phyloP scores from a whole-genome alignment of 2,888 invertebrate genomes.

The Platycnemis pennipes region DNA sequence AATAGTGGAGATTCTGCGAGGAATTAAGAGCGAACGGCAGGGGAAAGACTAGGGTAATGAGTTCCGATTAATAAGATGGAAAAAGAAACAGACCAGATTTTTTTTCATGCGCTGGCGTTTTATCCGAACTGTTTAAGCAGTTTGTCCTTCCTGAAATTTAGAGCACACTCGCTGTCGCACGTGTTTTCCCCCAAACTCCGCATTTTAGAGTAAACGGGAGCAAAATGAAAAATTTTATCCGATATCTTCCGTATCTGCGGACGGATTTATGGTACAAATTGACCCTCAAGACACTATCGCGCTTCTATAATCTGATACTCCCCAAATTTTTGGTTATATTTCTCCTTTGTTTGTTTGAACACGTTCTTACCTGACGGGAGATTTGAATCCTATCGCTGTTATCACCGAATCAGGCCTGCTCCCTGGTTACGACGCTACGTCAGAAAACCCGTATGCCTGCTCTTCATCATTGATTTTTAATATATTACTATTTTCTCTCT shows the following conservation, averaged over 20 bases:
- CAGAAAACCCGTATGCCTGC: too few species aligned
- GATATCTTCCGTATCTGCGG: not conserved
- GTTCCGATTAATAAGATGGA: not conserved
- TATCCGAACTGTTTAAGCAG: not conserved
- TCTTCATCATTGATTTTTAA: too few species aligned
- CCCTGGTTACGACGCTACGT: too few species aligned
- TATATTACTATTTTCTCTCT: too few species aligned
- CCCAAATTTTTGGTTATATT: too few species aligned
- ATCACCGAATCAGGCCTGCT: too few species aligned
- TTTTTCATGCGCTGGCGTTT: not conserved
- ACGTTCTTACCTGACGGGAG: too few species aligned
- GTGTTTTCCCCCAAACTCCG: not conserved
- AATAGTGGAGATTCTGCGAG: not conserved
- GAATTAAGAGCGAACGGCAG: conserved; percentile 6
- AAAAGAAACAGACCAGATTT: not conserved
- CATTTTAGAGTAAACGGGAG: not conserved
- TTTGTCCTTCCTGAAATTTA: not conserved
- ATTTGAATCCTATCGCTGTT: too few species aligned
- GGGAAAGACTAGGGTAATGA: not conserved
- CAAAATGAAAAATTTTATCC: not conserved
- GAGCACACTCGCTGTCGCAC: not conserved
- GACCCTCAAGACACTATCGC: too few species aligned
- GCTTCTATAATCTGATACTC: too few species aligned
- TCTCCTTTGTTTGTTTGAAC: too few species aligned
- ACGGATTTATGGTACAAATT: too few species aligned